Conservation (phyloP, 2,797 vertebrate genomes). For the Silurus aristotelis region DNA sequence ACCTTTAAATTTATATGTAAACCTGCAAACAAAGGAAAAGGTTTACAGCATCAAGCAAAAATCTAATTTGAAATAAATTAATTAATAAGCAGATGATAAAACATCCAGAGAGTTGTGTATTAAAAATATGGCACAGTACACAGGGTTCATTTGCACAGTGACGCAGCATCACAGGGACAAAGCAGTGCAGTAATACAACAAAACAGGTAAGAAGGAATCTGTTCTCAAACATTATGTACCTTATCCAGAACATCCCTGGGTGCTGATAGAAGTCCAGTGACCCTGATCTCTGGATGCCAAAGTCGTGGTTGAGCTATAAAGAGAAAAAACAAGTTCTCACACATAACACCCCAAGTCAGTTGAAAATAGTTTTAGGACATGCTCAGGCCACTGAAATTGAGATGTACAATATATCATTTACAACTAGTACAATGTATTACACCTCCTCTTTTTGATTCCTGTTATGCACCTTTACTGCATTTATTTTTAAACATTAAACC, state of each 20-base stretch:
- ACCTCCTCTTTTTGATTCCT: neutral
- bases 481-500: neutral
- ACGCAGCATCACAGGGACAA: neutral
- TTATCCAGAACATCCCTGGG: conserved; percentile 98
- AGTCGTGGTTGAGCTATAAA: conserved; percentile 93
- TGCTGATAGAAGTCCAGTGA: conserved; percentile 98
- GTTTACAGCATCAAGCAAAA: neutral
- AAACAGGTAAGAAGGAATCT: neutral
- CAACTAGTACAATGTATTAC: neutral
- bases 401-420: neutral
- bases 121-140: neutral
- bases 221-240: conserved; percentile 74
- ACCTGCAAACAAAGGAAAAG: neutral
- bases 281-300: conserved; percentile 98
- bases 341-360: neutral
- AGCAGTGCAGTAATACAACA: neutral
- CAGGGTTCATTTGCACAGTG: neutral
- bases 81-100: neutral
- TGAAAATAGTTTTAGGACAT: neutral
- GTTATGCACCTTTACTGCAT: neutral
- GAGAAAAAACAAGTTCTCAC: conserved; percentile 73
- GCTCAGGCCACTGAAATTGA: neutral
- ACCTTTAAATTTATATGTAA: neutral
- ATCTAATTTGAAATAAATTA: neutral
- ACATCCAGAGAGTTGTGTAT: neutral